Evolutionary conservation across 2,113 vertebrate genomes (phyloP).

Genomic region (Chloropsis cyanopogon): DNA sequence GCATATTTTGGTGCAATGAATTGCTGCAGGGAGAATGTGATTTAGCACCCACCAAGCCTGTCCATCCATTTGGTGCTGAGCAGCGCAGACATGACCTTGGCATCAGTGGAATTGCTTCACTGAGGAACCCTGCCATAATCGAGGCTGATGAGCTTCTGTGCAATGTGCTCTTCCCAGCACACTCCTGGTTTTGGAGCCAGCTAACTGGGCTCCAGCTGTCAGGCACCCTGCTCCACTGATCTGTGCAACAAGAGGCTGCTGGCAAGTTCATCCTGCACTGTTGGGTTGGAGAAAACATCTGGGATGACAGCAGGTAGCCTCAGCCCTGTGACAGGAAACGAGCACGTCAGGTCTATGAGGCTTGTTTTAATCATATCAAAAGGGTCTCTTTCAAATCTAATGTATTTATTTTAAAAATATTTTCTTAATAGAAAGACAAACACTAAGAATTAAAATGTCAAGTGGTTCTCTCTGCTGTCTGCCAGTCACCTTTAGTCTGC

Average conservation of each 20-base stretch:
- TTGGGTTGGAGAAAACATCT: not conserved
- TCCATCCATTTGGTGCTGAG: not conserved
- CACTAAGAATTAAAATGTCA: slow-evolving; percentile 5
- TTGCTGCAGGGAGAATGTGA: not conserved
- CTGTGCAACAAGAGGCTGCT: not conserved
- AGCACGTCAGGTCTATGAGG: not conserved
- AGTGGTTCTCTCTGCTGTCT: not conserved
- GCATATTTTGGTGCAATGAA: not conserved
- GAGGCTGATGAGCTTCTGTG: not conserved
- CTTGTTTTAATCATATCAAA: not conserved
- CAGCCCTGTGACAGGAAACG: fast-evolving
- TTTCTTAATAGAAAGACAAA: slow-evolving; percentile 21
- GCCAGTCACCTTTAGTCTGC: not conserved
- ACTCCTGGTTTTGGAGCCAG: not conserved
- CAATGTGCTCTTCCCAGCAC: not conserved
- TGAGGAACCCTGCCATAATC: not conserved
- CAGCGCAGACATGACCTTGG: not conserved
- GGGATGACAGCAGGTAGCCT: not conserved
- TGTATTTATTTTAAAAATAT: not conserved
- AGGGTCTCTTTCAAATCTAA: not conserved
- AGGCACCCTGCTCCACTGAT: not conserved
- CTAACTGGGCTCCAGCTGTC: not conserved
- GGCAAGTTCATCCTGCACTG: not conserved
- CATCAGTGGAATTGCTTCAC: not conserved
- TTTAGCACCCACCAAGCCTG: not conserved